Conservation (phyloP, 2,888 invertebrate genomes). For the Gonocerus acuteangulatus region DNA sequence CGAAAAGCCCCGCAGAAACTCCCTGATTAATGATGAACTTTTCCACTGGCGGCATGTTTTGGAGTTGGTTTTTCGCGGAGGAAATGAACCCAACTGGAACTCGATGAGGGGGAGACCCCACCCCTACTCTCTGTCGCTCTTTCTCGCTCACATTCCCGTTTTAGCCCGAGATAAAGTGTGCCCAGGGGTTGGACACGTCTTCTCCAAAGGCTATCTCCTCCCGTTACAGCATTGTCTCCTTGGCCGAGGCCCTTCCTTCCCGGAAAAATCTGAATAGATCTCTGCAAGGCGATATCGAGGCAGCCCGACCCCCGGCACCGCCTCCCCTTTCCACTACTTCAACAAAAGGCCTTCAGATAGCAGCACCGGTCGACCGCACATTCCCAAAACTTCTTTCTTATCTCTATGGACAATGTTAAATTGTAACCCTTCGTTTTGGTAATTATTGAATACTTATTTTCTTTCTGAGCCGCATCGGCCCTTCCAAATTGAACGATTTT, state of each 20-base stretch:
- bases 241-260: slow-evolving; percentile 17
- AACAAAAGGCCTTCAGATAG: slow-evolving; percentile 16
- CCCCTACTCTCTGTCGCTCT: too few species aligned
- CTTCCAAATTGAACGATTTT: too few species aligned
- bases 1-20: background rate
- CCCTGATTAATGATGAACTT: slow-evolving; percentile 30
- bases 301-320: background rate
- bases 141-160: background rate
- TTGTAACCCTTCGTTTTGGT: background rate
- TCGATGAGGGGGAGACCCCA: too few species aligned
- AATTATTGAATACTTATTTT: background rate
- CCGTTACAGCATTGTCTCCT: slow-evolving; percentile 10
- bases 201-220: background rate
- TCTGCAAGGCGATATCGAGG: background rate
- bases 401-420: background rate
- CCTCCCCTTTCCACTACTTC: background rate
- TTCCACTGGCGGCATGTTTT: background rate
- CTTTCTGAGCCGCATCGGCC: too few species aligned
- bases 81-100: too few species aligned
- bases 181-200: slow-evolving; percentile 14
- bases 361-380: background rate
- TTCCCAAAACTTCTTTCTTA: slow-evolving; percentile 2
- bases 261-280: slow-evolving; percentile 24
- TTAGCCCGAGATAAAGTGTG: slow-evolving; percentile 15
- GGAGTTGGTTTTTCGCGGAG: too few species aligned